phyloP scores from a whole-genome alignment of 2,888 invertebrate genomes.

The Clepsis dumicolana region DNA sequence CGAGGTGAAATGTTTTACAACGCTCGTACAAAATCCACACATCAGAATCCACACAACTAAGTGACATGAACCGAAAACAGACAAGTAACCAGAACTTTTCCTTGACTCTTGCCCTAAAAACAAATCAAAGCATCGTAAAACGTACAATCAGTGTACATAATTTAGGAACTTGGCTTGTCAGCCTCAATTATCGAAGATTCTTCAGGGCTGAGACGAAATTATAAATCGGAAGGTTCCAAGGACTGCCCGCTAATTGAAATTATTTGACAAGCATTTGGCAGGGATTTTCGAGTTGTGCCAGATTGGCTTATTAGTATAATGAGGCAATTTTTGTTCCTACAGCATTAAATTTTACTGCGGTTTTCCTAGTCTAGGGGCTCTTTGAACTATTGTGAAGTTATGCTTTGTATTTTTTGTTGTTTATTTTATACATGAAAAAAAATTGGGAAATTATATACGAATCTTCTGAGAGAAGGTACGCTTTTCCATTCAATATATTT shows the following conservation, averaged over 20 bases:
- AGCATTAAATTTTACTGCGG: conserved; percentile 3
- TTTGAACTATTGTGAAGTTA: not conserved
- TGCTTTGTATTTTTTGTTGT: too few relatives aligned
- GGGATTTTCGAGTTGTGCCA: conserved; percentile 28
- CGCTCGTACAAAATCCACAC: not conserved
- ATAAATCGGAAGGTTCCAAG: conserved; percentile 43
- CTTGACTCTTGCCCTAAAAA: conserved; percentile 1
- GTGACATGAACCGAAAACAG: not conserved
- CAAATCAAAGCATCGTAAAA: conserved; percentile 15
- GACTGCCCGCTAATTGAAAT: conserved; percentile 45
- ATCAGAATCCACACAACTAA: not conserved
- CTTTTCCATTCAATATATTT: too few relatives aligned
- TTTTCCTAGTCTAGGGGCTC: not conserved
- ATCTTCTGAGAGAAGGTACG: too few relatives aligned
- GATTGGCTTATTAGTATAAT: conserved; percentile 30
- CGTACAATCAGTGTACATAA: conserved; percentile 29
- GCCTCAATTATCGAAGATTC: conserved; percentile 43
- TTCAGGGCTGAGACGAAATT: conserved; percentile 41
- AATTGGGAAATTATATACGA: too few relatives aligned
- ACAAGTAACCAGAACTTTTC: conserved; percentile 11
- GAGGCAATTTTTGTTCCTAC: conserved; percentile 20
- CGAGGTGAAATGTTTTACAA: too few relatives aligned
- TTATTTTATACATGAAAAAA: too few relatives aligned
- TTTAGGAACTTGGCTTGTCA: conserved; percentile 32
- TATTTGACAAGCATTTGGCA: conserved; percentile 44